Evolutionary conservation across 53 echinoderm and acorn worm species (phyloP).

Genomic region (Luidia sarsii): DNA sequence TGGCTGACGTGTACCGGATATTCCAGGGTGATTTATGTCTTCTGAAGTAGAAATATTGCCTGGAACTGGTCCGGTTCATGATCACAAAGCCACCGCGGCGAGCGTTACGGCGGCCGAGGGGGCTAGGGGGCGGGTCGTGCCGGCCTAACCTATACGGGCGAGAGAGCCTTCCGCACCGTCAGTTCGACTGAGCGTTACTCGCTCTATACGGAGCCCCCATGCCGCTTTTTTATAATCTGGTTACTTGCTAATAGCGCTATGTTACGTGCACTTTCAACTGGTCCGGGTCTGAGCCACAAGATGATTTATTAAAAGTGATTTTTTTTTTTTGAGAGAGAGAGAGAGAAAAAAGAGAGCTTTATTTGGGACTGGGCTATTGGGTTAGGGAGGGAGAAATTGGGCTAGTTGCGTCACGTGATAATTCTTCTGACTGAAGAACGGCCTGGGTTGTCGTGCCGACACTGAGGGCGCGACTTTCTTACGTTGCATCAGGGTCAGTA

Average conservation of each 20-base stretch:
- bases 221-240: background rate
- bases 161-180: conserved; percentile 3
- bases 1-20: conserved; percentile 53
- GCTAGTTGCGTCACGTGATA: no score
- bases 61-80: conserved; percentile 35
- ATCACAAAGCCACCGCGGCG: conserved; percentile 49
- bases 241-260: background rate
- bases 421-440: no score
- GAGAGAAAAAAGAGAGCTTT: no score
- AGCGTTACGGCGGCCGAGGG: conserved; percentile 2
- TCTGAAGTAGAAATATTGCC: conserved; percentile 58
- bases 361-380: no score
- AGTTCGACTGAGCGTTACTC: conserved; percentile 40
- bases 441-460: no score
- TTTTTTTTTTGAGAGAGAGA: no score
- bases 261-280: conserved; percentile 12
- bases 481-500: no score
- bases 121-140: conserved; percentile 24
- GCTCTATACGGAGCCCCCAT: conserved; percentile 4
- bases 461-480: no score
- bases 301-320: no score
- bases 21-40: conserved; percentile 58
- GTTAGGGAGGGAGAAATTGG: no score
- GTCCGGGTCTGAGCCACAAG: background rate
- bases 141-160: conserved; percentile 16